These are phyloP conservation scores for Bradynema listronoti DNA, from an alignment of 1,140 invertebrate genomes.

Conservation along the genomic window DNA sequence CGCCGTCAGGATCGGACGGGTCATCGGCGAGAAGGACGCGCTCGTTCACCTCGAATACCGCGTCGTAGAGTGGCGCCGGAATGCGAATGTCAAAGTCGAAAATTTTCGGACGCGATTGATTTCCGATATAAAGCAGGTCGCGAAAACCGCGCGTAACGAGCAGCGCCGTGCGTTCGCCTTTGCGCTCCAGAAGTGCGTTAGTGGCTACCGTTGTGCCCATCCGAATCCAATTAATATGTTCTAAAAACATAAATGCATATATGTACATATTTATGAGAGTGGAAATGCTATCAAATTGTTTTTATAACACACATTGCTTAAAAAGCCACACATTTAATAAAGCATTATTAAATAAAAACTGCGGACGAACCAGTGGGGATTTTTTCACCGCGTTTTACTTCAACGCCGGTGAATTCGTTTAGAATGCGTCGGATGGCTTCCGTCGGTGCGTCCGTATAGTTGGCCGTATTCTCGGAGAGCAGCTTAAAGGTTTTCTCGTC, in stretches of 20 bases:
- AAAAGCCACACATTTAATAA: no score
- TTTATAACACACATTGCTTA: no score
- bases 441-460: conserved; percentile 88
- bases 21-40: conserved; percentile 70
- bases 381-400: conserved; percentile 34
- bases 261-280: no score
- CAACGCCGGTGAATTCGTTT: conserved; percentile 64
- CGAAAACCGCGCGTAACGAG: conserved; percentile 83
- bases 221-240: conserved; percentile 73
- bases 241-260: no score
- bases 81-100: conserved; percentile 85
- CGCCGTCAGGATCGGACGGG: conserved; percentile 64
- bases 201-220: conserved; percentile 99
- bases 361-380: conserved; percentile 56
- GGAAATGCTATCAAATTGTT: no score
- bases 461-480: conserved; percentile 82
- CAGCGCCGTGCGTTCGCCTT: conserved; percentile 85
- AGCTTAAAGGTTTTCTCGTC: conserved; percentile 80
- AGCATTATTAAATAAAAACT: no score
- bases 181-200: conserved; percentile 89
- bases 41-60: conserved; percentile 83
- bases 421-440: conserved; percentile 91
- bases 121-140: conserved; percentile 88
- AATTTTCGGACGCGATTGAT: conserved; percentile 90
- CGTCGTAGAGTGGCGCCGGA: conserved; percentile 75